These are phyloP conservation scores for Pachycephus smyrnensis DNA, from an alignment of 2,888 invertebrate species.

Conservation along the genomic window DNA sequence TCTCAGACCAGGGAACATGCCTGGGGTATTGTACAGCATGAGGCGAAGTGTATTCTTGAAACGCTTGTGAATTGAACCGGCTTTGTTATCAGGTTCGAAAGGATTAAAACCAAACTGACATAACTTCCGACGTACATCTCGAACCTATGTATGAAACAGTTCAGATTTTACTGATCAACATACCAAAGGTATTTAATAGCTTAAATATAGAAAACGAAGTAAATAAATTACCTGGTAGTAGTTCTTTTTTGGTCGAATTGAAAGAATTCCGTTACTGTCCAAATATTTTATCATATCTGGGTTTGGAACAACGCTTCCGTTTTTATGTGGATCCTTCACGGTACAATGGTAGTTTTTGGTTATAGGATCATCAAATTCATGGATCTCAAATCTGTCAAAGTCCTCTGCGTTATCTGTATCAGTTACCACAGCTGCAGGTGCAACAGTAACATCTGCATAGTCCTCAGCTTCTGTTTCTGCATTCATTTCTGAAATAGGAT, in stretches of 20 bases:
- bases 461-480: constrained; percentile 41
- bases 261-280: constrained; percentile 35
- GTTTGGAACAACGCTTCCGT: constrained; percentile 35
- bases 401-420: constrained; percentile 38
- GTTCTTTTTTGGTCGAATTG: constrained; percentile 29
- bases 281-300: constrained; percentile 32
- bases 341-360: constrained; percentile 40
- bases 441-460: constrained; percentile 39
- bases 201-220: not conserved
- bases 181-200: not conserved
- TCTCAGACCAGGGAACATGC: constrained; percentile 41
- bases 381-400: constrained; percentile 42
- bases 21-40: constrained; percentile 41
- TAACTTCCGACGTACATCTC: constrained; percentile 38
- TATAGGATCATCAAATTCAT: constrained; percentile 37
- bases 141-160: constrained; percentile 26
- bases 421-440: constrained; percentile 30
- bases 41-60: constrained; percentile 38
- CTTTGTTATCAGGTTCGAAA: constrained; percentile 27
- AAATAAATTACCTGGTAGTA: not conserved
- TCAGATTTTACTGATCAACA: not conserved
- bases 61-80: constrained; percentile 40
- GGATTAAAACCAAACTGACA: constrained; percentile 45
- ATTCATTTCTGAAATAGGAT: constrained; percentile 23
- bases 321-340: constrained; percentile 28